These are phyloP conservation scores for Bilobella aurantiaca DNA, from an alignment of 1,140 invertebrate species.

Conservation along the genomic window DNA sequence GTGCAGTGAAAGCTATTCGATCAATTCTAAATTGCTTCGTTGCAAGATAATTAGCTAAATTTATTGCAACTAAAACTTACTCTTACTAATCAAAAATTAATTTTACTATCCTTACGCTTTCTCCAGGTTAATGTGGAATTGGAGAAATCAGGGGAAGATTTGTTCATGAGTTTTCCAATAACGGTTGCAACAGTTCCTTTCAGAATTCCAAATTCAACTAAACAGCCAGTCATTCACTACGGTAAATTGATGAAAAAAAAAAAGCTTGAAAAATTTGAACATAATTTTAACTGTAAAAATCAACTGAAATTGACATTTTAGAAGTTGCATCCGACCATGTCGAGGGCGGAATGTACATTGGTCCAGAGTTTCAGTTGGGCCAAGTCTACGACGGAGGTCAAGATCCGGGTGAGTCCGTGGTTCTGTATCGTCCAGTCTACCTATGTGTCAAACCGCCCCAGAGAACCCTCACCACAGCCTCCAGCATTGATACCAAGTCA, in stretches of 20 bases:
- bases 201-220: conserved; percentile 59
- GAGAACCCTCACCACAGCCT: background rate
- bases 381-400: conserved; percentile 67
- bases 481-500: background rate
- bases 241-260: conserved; percentile 45
- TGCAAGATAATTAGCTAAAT: no score
- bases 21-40: conserved; percentile 11
- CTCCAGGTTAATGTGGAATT: conserved; percentile 56
- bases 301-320: conserved; percentile 36
- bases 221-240: conserved; percentile 56
- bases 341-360: conserved; percentile 69
- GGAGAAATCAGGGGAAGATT: conserved; percentile 60
- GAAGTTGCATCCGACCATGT: conserved; percentile 59
- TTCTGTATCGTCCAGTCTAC: conserved; percentile 59
- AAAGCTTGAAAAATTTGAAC: background rate
- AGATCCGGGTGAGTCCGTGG: conserved; percentile 43
- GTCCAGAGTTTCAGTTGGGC: conserved; percentile 67
- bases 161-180: conserved; percentile 68
- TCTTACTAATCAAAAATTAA: no score
- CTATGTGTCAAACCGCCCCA: conserved; percentile 44
- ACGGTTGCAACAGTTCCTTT: conserved; percentile 70
- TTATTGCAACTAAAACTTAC: no score
- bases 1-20: background rate
- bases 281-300: no score
- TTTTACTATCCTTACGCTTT: conserved; percentile 33